A percentile compares a stretch with the other conserved stretches of the same genome.
Conservation (phyloP, 2,113 vertebrate species). For the Thermophis baileyi region DNA sequence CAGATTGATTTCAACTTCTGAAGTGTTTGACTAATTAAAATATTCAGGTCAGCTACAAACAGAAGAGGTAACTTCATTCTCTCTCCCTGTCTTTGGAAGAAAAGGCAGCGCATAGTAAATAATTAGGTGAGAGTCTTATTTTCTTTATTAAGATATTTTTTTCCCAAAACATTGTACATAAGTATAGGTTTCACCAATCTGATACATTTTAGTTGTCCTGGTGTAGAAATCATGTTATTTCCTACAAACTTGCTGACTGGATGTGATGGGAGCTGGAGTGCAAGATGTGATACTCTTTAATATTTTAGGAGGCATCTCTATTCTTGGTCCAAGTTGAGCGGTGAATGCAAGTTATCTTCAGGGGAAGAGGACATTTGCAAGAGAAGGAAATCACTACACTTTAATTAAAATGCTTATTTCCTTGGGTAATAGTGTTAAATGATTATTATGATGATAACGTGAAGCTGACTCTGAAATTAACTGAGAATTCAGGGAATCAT, state of each 20-base stretch:
- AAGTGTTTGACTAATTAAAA: conserved; percentile 26
- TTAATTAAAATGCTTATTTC: neutral
- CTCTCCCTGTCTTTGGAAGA: neutral
- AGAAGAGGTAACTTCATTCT: neutral
- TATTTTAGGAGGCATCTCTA: neutral
- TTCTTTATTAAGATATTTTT: neutral
- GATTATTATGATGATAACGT: neutral
- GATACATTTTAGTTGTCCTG: neutral
- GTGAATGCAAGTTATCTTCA: conserved; percentile 12
- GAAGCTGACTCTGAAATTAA: neutral
- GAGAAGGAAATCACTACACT: neutral
- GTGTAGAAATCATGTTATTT: neutral
- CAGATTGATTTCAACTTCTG: conserved; percentile 14
- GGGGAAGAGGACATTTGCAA: neutral
- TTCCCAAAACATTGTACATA: neutral
- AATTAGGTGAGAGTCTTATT: neutral
- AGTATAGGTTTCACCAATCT: neutral
- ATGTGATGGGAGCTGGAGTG: neutral
- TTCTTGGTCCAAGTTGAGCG: neutral
- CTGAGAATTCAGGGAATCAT: neutral
- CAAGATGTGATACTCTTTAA: neutral
- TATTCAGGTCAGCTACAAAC: neutral
- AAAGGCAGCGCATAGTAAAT: neutral
- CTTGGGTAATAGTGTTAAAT: neutral
- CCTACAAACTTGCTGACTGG: neutral